Percentiles rank a stretch among this genome's conserved stretches.
Conservation (phyloP, 2,888 invertebrate species). For the Camptogramma bilineatum region DNA sequence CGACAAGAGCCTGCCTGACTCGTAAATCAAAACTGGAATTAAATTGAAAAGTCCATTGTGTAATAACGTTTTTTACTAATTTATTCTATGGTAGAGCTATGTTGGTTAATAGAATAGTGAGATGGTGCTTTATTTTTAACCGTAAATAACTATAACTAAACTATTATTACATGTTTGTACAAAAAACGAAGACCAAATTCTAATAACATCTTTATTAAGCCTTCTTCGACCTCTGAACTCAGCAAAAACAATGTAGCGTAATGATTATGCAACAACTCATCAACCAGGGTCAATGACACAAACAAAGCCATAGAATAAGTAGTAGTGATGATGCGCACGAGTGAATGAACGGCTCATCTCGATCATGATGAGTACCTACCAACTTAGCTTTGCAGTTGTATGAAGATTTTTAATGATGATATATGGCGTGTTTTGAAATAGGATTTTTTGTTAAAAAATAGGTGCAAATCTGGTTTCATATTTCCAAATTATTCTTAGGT, state of each 20-base stretch:
- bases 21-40: no score
- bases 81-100: no score
- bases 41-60: no score
- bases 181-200: not conserved
- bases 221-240: conserved; percentile 19
- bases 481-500: no score
- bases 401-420: not conserved
- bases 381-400: conserved; percentile 33
- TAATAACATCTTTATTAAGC: not conserved
- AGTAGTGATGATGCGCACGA: conserved; percentile 40
- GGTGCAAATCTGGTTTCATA: no score
- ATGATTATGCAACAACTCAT: conserved; percentile 33
- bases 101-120: no score
- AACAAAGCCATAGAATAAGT: conserved; percentile 33
- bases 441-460: not conserved
- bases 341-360: conserved; percentile 48
- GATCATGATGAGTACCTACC: conserved; percentile 36
- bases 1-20: no score
- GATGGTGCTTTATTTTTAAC: no score
- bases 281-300: conserved; percentile 43
- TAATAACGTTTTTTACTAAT: no score
- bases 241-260: conserved; percentile 23
- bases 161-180: not conserved
- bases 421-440: not conserved
- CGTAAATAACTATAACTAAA: no score